Conservation (phyloP, 1,140 invertebrate species). For the Medauroidea extradentata region DNA sequence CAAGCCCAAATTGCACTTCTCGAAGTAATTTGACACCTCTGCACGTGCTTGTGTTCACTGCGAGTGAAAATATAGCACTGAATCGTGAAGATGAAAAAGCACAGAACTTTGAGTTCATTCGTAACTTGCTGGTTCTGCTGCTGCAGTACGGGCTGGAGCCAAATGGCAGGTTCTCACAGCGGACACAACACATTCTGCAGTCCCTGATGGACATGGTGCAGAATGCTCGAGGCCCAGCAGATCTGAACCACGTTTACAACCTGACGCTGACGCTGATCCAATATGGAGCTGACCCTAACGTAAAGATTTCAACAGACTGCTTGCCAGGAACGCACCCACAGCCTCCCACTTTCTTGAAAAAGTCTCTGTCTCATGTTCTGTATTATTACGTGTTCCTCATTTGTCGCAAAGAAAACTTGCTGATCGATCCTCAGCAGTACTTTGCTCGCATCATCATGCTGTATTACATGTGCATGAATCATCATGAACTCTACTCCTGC, state of each 20-base stretch:
- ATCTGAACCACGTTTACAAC: constrained; percentile 64
- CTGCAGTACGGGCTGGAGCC: constrained; percentile 65
- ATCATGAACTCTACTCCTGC: constrained; percentile 57
- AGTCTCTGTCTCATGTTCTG: constrained; percentile 57
- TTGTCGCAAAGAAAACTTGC: constrained; percentile 60
- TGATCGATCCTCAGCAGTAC: constrained; percentile 56
- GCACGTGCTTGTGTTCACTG: constrained; percentile 67
- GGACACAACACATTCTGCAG: constrained; percentile 62
- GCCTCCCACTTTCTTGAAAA: constrained; percentile 55
- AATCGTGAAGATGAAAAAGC: constrained; percentile 54
- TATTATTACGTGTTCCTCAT: constrained; percentile 66
- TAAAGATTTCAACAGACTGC: constrained; percentile 39
- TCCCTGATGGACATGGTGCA: constrained; percentile 66
- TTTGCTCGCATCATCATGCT: constrained; percentile 61
- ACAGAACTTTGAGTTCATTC: constrained; percentile 59
- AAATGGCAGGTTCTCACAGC: constrained; percentile 49
- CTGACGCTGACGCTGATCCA: constrained; percentile 58
- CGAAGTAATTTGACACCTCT: constrained; percentile 64
- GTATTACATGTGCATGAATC: constrained; percentile 64
- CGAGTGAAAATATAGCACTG: constrained; percentile 67
- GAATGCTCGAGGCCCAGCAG: constrained; percentile 56
- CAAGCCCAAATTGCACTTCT: constrained; percentile 69
- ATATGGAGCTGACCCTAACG: constrained; percentile 60
- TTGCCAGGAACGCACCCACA: constrained; percentile 5
- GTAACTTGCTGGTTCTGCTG: constrained; percentile 60